These are phyloP conservation scores for Rhyzopertha dominica DNA, from an alignment of 1,140 invertebrate genomes.

Conservation along the genomic window DNA sequence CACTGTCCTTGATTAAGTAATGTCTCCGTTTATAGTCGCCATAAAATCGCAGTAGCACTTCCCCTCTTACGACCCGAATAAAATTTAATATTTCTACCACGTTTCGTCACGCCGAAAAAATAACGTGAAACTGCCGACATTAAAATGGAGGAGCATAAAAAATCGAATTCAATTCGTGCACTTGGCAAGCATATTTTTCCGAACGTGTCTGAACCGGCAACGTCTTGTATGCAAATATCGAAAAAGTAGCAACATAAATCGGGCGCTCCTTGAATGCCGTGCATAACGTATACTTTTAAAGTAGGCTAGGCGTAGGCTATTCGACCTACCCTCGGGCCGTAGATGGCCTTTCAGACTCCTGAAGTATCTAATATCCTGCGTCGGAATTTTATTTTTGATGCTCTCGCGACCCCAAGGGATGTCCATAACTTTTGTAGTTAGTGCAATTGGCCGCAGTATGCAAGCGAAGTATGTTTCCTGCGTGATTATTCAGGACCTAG, in stretches of 20 bases:
- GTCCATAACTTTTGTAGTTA: too few relatives aligned
- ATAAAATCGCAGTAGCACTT: too few relatives aligned
- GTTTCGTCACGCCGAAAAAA: background rate
- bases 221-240: constrained; percentile 10
- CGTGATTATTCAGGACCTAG: too few relatives aligned
- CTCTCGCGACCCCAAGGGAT: too few relatives aligned
- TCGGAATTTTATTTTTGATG: too few relatives aligned
- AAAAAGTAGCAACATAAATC: constrained; percentile 14
- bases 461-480: too few relatives aligned
- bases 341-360: too few relatives aligned
- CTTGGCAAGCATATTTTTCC: constrained; percentile 2
- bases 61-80: constrained; percentile 1
- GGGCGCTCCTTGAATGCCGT: constrained; percentile 8
- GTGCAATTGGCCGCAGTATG: too few relatives aligned
- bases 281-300: constrained; percentile 13
- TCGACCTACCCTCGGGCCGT: constrained; percentile 3
- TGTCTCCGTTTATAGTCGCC: too few relatives aligned
- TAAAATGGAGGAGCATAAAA: background rate
- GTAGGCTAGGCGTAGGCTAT: constrained; percentile 7
- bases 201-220: background rate
- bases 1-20: too few relatives aligned
- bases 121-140: background rate
- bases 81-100: constrained; percentile 6
- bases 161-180: constrained; percentile 2
- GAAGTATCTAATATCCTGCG: too few relatives aligned